These are phyloP conservation scores for Pachyuromys duprasi DNA, from an alignment of 2,797 vertebrate genomes.

Conservation along the genomic window DNA sequence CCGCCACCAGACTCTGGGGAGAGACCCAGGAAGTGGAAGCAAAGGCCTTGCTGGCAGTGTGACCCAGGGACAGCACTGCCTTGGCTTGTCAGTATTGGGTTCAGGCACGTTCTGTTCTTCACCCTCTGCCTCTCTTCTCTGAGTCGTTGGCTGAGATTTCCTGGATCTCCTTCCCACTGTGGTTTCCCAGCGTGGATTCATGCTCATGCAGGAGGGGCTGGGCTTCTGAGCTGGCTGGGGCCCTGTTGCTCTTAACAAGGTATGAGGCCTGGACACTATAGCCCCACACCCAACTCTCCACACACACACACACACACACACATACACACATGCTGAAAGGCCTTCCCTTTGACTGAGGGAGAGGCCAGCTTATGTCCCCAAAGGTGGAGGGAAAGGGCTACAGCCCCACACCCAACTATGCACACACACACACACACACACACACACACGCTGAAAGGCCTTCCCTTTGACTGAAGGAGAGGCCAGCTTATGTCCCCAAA, in stretches of 20 bases:
- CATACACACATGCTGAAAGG: too few relatives aligned
- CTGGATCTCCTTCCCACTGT: background rate
- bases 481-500: background rate
- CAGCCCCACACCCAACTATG: too few relatives aligned
- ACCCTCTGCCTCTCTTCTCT: background rate
- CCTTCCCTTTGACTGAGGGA: too few relatives aligned
- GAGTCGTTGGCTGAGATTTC: constrained; percentile 42
- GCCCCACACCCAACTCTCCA: too few relatives aligned
- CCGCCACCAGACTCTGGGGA: background rate
- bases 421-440: background rate
- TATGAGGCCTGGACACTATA: background rate
- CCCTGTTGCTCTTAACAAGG: background rate
- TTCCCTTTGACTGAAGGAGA: background rate
- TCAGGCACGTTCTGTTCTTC: constrained; percentile 33
- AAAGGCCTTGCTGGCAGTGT: background rate
- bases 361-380: too few relatives aligned
- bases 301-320: background rate
- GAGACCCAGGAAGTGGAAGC: constrained; percentile 45
- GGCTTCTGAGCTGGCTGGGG: background rate
- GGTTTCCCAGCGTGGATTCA: constrained; percentile 44
- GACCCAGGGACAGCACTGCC: background rate
- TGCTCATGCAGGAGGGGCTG: background rate
- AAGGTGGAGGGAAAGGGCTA: too few relatives aligned
- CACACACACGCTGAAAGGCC: background rate
- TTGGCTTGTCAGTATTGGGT: constrained; percentile 26